Conservation (phyloP, 2,888 invertebrate genomes). For the Netelia virgata region DNA sequence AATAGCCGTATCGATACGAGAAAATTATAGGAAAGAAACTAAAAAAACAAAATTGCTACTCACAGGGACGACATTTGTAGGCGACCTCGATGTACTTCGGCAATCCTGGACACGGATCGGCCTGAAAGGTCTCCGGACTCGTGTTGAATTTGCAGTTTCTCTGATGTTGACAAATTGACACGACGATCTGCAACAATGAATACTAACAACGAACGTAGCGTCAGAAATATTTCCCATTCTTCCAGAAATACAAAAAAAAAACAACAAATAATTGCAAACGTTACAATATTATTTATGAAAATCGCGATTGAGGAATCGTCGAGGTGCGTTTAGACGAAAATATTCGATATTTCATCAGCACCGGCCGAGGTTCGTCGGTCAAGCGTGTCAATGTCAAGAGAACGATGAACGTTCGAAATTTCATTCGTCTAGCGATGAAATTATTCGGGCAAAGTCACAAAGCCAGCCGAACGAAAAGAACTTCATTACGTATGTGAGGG, state of each 20-base stretch:
- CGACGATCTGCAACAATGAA: conserved; percentile 96
- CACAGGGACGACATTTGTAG: conserved; percentile 98
- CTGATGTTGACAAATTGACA: conserved; percentile 97
- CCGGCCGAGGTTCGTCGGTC: no score
- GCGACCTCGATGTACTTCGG: conserved; percentile 97
- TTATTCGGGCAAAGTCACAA: not conserved
- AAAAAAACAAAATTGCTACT: conserved; percentile 85
- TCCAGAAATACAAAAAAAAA: no score
- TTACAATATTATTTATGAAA: no score
- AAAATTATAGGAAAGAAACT: not conserved
- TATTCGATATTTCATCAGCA: not conserved
- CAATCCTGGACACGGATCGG: conserved; percentile 96
- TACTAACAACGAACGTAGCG: conserved; percentile 86
- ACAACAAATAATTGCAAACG: no score
- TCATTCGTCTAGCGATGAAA: not conserved
- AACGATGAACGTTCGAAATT: not conserved
- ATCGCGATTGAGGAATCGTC: no score
- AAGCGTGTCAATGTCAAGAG: not conserved
- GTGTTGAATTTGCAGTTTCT: conserved; percentile 96
- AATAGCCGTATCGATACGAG: not conserved
- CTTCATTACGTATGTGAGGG: not conserved
- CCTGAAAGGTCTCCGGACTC: conserved; percentile 94
- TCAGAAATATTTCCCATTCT: not conserved
- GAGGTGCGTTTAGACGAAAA: not conserved
- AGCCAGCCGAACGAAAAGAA: not conserved